These are phyloP conservation scores for Equus quagga DNA, from an alignment of 2,113 vertebrate species.

Conservation along the genomic window DNA sequence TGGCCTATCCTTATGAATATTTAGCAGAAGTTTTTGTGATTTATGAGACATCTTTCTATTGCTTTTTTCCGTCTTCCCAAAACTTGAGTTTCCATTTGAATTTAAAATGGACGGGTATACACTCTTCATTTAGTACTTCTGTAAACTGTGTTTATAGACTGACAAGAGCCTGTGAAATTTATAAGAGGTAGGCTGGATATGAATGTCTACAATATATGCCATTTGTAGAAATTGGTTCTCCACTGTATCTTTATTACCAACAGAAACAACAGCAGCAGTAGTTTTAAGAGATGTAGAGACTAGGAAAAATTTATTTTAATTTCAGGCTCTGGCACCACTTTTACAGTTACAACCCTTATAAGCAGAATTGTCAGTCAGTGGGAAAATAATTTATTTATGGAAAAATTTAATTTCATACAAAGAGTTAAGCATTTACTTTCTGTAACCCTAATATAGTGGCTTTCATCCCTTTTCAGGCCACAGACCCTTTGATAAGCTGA, in stretches of 20 bases:
- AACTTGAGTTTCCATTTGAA: neutral
- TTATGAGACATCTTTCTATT: neutral
- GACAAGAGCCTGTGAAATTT: neutral
- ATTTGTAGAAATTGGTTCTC: neutral
- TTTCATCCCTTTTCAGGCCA: neutral
- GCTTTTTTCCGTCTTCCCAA: neutral
- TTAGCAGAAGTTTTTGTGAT: neutral
- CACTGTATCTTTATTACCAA: neutral
- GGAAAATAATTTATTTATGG: neutral
- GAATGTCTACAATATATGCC: neutral
- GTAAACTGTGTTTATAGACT: neutral
- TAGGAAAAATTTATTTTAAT: neutral
- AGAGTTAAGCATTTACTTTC: neutral
- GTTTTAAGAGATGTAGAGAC: neutral
- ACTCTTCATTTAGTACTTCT: neutral
- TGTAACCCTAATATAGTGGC: neutral
- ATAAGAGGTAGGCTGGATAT: neutral
- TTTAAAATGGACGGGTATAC: neutral
- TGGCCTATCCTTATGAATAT: neutral
- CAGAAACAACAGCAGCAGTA: neutral
- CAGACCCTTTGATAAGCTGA: neutral
- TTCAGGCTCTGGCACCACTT: neutral
- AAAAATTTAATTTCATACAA: constrained; percentile 1
- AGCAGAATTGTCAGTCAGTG: neutral
- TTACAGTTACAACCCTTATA: neutral